These are phyloP conservation scores for Anoplius nigerrimus DNA, from an alignment of 2,888 invertebrate species.

Conservation along the genomic window DNA sequence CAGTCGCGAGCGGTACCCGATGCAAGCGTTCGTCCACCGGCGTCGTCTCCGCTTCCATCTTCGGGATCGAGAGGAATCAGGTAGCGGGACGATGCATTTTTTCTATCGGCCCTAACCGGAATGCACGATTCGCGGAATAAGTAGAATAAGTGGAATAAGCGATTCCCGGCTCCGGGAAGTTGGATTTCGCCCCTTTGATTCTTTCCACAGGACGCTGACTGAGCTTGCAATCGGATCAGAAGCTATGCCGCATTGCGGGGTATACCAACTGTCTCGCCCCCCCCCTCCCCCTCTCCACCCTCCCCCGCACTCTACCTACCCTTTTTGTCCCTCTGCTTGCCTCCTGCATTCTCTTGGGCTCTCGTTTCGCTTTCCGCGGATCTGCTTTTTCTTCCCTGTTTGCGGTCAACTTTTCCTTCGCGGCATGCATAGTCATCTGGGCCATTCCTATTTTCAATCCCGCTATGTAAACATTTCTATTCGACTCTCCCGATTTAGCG, in stretches of 20 bases:
- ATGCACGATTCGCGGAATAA: constrained; percentile 15
- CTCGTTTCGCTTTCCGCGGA: not conserved
- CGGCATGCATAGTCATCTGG: too few relatives aligned
- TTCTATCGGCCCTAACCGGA: not conserved
- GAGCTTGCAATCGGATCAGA: constrained; percentile 54
- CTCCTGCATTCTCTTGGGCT: not conserved
- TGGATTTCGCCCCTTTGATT: constrained; percentile 31
- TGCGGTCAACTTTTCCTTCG: too few relatives aligned
- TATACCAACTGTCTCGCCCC: constrained; percentile 28
- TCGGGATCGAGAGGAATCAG: not conserved
- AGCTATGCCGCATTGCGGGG: constrained; percentile 57
- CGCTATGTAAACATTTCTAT: too few relatives aligned
- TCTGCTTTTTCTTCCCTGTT: constrained; percentile 10
- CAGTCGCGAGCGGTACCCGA: too few relatives aligned
- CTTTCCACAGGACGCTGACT: constrained; percentile 45
- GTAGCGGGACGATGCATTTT: not conserved
- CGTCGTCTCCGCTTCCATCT: too few relatives aligned
- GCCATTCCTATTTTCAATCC: too few relatives aligned
- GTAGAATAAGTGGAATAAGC: constrained; percentile 12
- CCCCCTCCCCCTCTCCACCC: not conserved
- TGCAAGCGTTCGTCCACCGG: too few relatives aligned
- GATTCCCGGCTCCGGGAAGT: constrained; percentile 26
- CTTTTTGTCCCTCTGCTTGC: not conserved
- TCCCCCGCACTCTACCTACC: not conserved
- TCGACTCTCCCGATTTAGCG: too few relatives aligned